These are phyloP conservation scores for Hipposideros armiger DNA, from an alignment of 2,113 vertebrate species.

Conservation along the genomic window DNA sequence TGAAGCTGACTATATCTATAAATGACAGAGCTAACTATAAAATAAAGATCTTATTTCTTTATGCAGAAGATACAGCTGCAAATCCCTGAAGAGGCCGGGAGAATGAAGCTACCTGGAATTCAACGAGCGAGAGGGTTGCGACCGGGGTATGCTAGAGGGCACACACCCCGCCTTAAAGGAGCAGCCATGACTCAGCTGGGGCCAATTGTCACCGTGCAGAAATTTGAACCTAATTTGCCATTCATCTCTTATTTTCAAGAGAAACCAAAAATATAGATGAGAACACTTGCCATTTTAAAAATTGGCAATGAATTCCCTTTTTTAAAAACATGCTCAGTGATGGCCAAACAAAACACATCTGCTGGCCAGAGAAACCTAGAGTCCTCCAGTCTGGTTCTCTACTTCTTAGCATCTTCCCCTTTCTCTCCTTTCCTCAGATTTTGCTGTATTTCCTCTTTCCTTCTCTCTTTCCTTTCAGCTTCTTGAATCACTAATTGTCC, in stretches of 20 bases:
- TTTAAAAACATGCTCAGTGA: neutral
- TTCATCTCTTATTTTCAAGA: constrained; percentile 48
- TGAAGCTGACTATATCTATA: neutral
- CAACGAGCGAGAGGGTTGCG: neutral
- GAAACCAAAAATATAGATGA: constrained; percentile 55
- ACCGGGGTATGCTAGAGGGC: neutral
- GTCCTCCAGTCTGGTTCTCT: neutral
- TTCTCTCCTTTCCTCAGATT: neutral
- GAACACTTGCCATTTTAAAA: constrained; percentile 67
- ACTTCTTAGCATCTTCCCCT: neutral
- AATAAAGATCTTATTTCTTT: constrained; percentile 39
- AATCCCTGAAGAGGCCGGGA: neutral
- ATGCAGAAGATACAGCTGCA: neutral
- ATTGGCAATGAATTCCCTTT: constrained; percentile 47
- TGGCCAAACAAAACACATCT: constrained; percentile 57
- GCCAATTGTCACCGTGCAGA: neutral
- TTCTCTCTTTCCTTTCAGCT: neutral
- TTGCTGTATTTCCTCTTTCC: constrained; percentile 19
- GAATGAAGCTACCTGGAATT: neutral
- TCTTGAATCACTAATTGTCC: neutral
- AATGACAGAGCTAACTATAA: neutral
- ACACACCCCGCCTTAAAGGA: neutral
- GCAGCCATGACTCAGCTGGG: neutral
- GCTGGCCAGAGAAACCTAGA: constrained; percentile 2
- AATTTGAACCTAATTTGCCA: constrained; percentile 9